Conservation (phyloP, 2,797 vertebrate genomes). For the Acomys russatus region DNA sequence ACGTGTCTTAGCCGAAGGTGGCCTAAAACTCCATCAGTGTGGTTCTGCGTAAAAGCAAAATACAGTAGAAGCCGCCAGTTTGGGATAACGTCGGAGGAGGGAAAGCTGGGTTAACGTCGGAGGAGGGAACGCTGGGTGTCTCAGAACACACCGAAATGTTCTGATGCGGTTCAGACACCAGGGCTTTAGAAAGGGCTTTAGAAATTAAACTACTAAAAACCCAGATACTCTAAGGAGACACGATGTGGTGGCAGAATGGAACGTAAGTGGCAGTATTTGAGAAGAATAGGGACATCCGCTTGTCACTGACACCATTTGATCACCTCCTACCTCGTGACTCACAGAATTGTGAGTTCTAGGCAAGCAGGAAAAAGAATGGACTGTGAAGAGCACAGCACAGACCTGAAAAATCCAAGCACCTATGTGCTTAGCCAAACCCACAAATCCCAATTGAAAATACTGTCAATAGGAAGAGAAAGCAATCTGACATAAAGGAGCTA, state of each 20-base stretch:
- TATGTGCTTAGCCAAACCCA: neutral
- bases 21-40: constrained; percentile 7
- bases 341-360: neutral
- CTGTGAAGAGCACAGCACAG: neutral
- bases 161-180: constrained; percentile 13
- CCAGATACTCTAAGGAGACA: neutral
- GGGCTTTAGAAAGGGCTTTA: neutral
- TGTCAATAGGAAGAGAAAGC: constrained; percentile 29
- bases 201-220: neutral
- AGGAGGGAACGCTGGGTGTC: neutral
- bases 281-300: neutral
- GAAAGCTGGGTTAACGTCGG: too few species aligned
- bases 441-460: constrained; percentile 4
- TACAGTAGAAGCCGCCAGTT: neutral
- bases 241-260: rapidly evolving
- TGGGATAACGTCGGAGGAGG: too few species aligned
- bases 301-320: neutral
- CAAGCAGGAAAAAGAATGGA: neutral
- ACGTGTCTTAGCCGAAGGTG: neutral
- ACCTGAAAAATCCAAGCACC: neutral
- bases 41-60: constrained; percentile 54
- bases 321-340: neutral
- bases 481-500: neutral
- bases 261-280: neutral
- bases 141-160: neutral